phyloP scores from a whole-genome alignment of 2,888 invertebrate genomes.

The Apamea monoglypha region DNA sequence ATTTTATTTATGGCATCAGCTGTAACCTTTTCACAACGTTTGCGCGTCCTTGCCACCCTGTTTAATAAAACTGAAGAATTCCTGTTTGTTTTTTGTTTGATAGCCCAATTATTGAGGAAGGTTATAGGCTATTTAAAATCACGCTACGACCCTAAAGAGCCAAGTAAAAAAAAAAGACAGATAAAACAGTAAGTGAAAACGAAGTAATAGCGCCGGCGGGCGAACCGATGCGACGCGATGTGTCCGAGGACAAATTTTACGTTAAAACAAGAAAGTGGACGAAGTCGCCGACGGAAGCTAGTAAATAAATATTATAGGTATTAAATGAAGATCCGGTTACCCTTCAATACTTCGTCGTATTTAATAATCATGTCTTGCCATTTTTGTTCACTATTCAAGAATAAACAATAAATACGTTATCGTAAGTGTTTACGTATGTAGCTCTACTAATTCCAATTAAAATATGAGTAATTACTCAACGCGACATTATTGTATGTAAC shows the following conservation, averaged over 20 bases:
- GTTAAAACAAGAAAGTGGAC: not conserved
- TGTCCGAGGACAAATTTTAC: not conserved
- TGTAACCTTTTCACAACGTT: too few species aligned
- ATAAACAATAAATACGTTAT: constrained; percentile 36
- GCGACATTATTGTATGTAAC: constrained; percentile 19
- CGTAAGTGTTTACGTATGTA: constrained; percentile 32
- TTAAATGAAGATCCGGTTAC: not conserved
- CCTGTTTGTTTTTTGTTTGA: not conserved
- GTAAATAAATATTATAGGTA: not conserved
- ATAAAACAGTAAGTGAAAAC: not conserved
- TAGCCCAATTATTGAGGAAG: not conserved
- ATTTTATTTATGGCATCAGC: too few species aligned
- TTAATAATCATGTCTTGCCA: not conserved
- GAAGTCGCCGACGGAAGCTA: not conserved
- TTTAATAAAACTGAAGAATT: too few species aligned
- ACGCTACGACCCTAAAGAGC: not conserved
- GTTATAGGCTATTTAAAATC: not conserved
- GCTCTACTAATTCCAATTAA: constrained; percentile 23
- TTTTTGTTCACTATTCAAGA: not conserved
- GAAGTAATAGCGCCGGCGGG: not conserved
- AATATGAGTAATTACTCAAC: constrained; percentile 3
- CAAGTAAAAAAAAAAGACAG: not conserved
- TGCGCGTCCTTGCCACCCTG: too few species aligned
- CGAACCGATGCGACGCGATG: not conserved
- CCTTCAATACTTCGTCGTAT: not conserved